Evolutionary conservation across 1,140 invertebrate species (phyloP).

Genomic region (Halictus rubicundus): DNA sequence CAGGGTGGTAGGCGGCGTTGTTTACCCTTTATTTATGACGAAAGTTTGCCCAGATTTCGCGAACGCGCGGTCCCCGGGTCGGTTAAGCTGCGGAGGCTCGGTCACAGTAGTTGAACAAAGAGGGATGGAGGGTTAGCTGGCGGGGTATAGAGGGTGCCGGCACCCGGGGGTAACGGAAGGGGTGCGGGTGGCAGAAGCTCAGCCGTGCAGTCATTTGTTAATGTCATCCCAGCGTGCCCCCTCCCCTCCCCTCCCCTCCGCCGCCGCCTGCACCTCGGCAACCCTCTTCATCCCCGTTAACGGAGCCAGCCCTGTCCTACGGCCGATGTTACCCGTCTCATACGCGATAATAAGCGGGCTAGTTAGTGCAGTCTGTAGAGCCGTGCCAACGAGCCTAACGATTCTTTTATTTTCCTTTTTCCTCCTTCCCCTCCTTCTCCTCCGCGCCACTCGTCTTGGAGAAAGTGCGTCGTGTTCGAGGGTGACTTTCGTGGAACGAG

Average conservation of each 20-base stretch:
- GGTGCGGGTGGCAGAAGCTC: constrained; percentile 58
- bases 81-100: constrained; percentile 64
- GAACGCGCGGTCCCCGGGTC: constrained; percentile 66
- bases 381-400: constrained; percentile 14
- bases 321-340: constrained; percentile 44
- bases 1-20: constrained; percentile 62
- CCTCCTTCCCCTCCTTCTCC: too few species aligned
- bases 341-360: constrained; percentile 61
- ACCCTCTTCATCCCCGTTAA: constrained; percentile 35
- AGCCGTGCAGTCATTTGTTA: constrained; percentile 72
- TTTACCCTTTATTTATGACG: constrained; percentile 79
- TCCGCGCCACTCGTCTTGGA: background rate
- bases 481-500: background rate
- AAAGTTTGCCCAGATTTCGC: constrained; percentile 78
- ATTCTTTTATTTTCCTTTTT: constrained; percentile 20
- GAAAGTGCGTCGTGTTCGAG: constrained; percentile 12
- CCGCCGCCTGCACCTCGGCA: background rate
- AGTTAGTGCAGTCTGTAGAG: constrained; percentile 38
- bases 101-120: constrained; percentile 42
- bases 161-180: background rate
- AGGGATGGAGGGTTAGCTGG: background rate
- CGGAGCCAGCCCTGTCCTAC: constrained; percentile 31
- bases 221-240: constrained; percentile 62
- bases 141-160: background rate
- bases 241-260: too few species aligned